These are phyloP conservation scores for Ptilorrhoa leucosticta DNA, from an alignment of 2,113 vertebrate genomes.

Conservation along the genomic window DNA sequence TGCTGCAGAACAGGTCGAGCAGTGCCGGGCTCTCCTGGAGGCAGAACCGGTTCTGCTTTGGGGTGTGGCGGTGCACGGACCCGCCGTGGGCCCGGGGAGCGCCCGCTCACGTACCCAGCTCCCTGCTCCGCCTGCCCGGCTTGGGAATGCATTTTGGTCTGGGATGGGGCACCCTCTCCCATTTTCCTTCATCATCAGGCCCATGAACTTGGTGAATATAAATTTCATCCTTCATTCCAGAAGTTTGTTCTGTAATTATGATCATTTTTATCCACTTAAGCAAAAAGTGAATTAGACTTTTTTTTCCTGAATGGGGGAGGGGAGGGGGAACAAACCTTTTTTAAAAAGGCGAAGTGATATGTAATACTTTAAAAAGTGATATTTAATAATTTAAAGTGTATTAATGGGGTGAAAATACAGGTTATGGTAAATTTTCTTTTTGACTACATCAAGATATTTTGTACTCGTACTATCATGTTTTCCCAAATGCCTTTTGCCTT, in stretches of 20 bases:
- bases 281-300: background rate
- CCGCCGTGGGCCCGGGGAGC: background rate
- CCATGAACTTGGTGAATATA: background rate
- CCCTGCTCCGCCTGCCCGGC: background rate
- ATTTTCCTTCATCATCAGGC: background rate
- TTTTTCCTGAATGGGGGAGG: background rate
- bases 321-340: background rate
- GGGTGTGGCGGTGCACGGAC: background rate
- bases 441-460: background rate
- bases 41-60: background rate
- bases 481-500: background rate
- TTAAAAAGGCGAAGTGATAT: background rate
- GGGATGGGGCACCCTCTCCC: background rate
- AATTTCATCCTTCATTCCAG: background rate
- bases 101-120: background rate
- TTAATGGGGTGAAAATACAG: background rate
- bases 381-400: background rate
- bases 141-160: rapidly evolving
- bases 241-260: background rate
- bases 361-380: background rate
- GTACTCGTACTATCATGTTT: background rate
- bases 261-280: background rate
- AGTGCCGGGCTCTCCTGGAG: background rate
- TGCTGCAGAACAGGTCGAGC: conserved; percentile 36
- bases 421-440: background rate